Conservation (phyloP, 1,140 invertebrate genomes). For the Proctacanthus coquilletti region DNA sequence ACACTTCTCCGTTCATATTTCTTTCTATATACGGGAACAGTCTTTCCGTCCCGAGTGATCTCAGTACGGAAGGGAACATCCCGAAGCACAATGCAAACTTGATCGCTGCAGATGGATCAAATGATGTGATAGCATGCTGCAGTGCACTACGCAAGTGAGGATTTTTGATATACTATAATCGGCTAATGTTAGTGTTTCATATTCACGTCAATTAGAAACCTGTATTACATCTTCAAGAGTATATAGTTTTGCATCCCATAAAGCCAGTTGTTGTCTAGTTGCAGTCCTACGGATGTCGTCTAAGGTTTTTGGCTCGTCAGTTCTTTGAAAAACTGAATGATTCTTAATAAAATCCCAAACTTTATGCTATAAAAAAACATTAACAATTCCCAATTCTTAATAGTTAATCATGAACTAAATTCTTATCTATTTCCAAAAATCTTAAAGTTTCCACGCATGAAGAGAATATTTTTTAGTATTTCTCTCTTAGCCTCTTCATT, state of each 20-base stretch:
- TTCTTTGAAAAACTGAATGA: slow-evolving; percentile 62
- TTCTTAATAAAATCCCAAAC: slow-evolving; percentile 62
- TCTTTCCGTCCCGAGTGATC: slow-evolving; percentile 38
- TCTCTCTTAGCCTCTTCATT: too few relatives aligned
- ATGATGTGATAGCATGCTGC: slow-evolving; percentile 44
- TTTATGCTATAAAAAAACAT: slow-evolving; percentile 39
- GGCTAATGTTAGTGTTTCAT: neutral
- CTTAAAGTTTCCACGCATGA: too few relatives aligned
- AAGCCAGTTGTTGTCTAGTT: slow-evolving; percentile 41
- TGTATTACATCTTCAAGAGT: slow-evolving; percentile 37
- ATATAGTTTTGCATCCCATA: slow-evolving; percentile 47
- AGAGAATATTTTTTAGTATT: too few relatives aligned
- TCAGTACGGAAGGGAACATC: slow-evolving; percentile 39
- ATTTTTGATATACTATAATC: slow-evolving; percentile 27
- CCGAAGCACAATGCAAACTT: slow-evolving; percentile 44
- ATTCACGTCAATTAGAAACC: neutral
- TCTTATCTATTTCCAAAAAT: too few relatives aligned
- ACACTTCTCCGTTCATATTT: slow-evolving; percentile 36
- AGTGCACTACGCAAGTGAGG: slow-evolving; percentile 32
- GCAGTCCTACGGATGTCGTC: slow-evolving; percentile 38
- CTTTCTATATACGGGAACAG: slow-evolving; percentile 43
- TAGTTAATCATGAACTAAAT: neutral
- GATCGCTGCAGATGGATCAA: slow-evolving; percentile 49
- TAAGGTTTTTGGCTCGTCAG: slow-evolving; percentile 33
- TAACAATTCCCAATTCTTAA: neutral